A percentile compares a stretch with the other conserved stretches of the same genome.
These are phyloP conservation scores for Euglossa dilemma DNA, from an alignment of 1,140 invertebrate genomes.

Conservation along the genomic window DNA sequence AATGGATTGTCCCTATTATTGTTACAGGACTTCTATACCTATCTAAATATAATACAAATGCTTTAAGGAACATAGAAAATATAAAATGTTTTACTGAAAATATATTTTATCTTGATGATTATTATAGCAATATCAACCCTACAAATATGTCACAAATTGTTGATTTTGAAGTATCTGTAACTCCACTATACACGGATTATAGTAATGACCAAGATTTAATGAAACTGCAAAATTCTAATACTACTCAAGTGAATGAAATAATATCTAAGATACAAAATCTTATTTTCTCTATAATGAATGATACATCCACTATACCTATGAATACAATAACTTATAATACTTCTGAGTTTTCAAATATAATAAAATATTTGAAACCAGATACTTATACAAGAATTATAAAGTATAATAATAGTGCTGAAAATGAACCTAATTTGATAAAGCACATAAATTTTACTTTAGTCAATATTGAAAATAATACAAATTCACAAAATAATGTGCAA, in stretches of 20 bases:
- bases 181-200: slow-evolving; percentile 1
- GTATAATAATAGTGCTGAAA: not conserved
- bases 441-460: not conserved
- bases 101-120: slow-evolving; percentile 56
- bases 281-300: slow-evolving; percentile 44
- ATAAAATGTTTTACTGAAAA: slow-evolving; percentile 49
- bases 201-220: not conserved
- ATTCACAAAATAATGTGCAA: not conserved
- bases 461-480: not conserved
- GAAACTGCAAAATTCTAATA: slow-evolving; percentile 11
- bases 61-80: slow-evolving; percentile 13
- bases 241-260: slow-evolving; percentile 54
- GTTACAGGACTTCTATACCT: slow-evolving; percentile 54
- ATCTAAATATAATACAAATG: slow-evolving; percentile 34
- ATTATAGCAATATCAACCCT: not conserved
- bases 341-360: slow-evolving; percentile 10
- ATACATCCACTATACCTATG: slow-evolving; percentile 15
- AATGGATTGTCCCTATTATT: slow-evolving; percentile 65
- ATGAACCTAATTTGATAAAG: not conserved
- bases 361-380: slow-evolving; percentile 22
- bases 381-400: not conserved
- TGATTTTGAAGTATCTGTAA: not conserved
- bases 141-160: not conserved
- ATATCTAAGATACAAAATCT: slow-evolving; percentile 59
- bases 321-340: slow-evolving; percentile 25